Evolutionary conservation across 2,797 vertebrate genomes (phyloP), one percentile per base, ranked within the genome.

Genomic region (Potorous gilbertii): DNA sequence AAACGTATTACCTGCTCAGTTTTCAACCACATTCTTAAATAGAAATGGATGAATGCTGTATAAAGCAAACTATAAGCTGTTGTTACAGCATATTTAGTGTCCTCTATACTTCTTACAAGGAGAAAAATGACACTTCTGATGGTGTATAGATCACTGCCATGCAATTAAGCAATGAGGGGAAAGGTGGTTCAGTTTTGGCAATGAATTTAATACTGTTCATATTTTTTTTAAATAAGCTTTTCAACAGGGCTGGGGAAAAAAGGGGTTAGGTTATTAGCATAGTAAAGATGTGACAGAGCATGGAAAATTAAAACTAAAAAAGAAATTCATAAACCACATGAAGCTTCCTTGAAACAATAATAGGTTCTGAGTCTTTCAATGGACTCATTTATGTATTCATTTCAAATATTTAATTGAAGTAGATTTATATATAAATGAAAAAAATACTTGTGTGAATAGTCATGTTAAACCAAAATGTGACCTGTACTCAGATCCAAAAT

Each of bases 401-500:
- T 97, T 97, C 96, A 94, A 96, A 97, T 97, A 97, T 96, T 96
- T 97, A 97, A 97, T n/a, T 95, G 97, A 56, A 92, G 56, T 91
- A 92, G 93, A 92, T 96, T 97, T 97, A 97, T 97, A 97, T 97
- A 98, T 96, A 98, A 90, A 92, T 62, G 62, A 92, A 97, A 93
- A 50, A 31, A 87, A 74, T 94, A 97, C 94, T 91, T 96, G 56
- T 92, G 95, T 96, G 50, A 55, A 95, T 91, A 56, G 96, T 91
- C 0, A 87, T 93, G 93, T 96, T 96, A 95, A 97, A 96, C 95
- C 16, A 40, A 89, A 97, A 89, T 92, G 95, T 93, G 97, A 94
- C 97, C 14, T 94, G 56, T 50, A 96, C 96, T 89, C 95, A 97
- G 96, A 96, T 97, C 96, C 94, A 89, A 97, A 54, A 74, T 91